Evolutionary conservation across 2,797 vertebrate genomes (phyloP).

Genomic region (Muscicapa striata): DNA sequence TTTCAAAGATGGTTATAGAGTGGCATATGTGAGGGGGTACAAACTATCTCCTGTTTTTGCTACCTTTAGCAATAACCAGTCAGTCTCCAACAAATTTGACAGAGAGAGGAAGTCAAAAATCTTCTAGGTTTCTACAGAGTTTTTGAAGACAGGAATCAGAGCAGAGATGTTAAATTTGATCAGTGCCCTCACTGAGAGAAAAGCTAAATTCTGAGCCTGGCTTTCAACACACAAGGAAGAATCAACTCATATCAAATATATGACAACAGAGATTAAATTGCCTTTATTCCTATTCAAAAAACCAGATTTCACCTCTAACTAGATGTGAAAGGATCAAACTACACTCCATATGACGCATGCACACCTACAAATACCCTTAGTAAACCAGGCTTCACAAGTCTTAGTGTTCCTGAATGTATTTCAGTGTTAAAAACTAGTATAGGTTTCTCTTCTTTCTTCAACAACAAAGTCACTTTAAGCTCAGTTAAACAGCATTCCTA

Average conservation of each 20-base stretch:
- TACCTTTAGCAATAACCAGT: background rate
- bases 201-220: background rate
- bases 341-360: background rate
- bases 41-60: background rate
- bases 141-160: background rate
- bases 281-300: background rate
- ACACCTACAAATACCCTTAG: background rate
- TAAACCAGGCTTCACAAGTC: background rate
- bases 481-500: background rate
- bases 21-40: background rate
- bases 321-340: background rate
- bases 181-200: background rate
- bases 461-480: background rate
- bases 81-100: background rate
- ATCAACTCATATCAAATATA: background rate
- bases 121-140: background rate
- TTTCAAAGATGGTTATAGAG: background rate
- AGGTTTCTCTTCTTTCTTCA: background rate
- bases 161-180: background rate
- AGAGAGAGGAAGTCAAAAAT: background rate
- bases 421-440: background rate
- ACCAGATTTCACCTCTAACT: background rate
- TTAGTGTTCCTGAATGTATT: background rate
- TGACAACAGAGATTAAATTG: background rate
- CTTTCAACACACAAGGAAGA: background rate